These are phyloP conservation scores for Belonocnema kinseyi DNA, from an alignment of 1,140 invertebrate species.

Conservation along the genomic window DNA sequence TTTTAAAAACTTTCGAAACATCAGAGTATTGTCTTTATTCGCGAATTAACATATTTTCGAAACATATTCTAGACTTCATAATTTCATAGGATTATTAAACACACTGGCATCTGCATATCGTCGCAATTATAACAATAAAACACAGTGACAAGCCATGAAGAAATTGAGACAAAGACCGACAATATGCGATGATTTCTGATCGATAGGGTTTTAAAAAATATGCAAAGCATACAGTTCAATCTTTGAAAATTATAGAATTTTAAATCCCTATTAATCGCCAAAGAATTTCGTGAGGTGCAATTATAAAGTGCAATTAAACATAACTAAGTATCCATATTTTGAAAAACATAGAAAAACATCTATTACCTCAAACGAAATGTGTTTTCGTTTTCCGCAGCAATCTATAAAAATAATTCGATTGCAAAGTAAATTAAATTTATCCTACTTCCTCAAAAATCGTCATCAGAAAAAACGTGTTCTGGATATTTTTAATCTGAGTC, in stretches of 20 bases:
- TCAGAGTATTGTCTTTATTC: not conserved
- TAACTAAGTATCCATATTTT: slow-evolving; percentile 20
- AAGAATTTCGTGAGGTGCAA: slow-evolving; percentile 18
- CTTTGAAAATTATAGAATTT: no score
- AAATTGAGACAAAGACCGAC: not conserved
- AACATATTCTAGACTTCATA: slow-evolving; percentile 5
- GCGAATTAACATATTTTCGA: not conserved
- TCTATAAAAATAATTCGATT: slow-evolving; percentile 22
- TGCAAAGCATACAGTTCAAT: no score
- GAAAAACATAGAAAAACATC: slow-evolving; percentile 11
- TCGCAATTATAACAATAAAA: not conserved
- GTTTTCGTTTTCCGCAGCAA: slow-evolving; percentile 15
- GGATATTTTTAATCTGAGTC: slow-evolving; percentile 43
- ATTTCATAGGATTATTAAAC: not conserved
- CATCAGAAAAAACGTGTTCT: slow-evolving; percentile 9
- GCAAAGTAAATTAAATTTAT: not conserved
- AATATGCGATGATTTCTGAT: not conserved
- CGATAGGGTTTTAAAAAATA: no score
- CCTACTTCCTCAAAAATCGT: not conserved
- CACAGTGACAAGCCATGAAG: no score
- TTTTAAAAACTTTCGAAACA: not conserved
- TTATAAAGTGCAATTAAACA: slow-evolving; percentile 28
- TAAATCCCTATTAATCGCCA: no score
- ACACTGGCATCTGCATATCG: not conserved
- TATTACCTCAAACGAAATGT: slow-evolving; percentile 15